Conservation (phyloP, 1,140 invertebrate genomes). For the Drosophila serrata region DNA sequence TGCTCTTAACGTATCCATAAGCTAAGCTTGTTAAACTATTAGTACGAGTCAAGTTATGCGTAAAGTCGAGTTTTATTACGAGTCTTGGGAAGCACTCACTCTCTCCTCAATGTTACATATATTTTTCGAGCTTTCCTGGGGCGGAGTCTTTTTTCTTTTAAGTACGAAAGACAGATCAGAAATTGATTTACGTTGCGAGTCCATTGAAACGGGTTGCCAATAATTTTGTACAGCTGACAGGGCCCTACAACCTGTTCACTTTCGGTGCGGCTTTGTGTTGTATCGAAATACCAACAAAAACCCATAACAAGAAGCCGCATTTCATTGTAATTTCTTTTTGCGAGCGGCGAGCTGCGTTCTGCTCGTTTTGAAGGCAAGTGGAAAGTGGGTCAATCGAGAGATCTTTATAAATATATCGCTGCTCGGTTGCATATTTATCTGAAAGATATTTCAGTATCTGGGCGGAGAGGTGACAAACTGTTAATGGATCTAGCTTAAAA, state of each 20-base stretch:
- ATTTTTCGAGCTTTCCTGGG: conserved; percentile 12
- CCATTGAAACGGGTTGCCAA: conserved; percentile 33
- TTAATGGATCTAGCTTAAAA: conserved; percentile 60
- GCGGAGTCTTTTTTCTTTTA: neutral
- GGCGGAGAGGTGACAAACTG: conserved; percentile 48
- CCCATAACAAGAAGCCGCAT: conserved; percentile 46
- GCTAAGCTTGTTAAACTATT: neutral
- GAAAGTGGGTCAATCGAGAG: conserved; percentile 65
- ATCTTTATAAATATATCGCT: conserved; percentile 53
- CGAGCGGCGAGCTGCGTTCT: conserved; percentile 37
- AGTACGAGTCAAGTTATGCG: neutral
- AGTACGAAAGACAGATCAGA: conserved; percentile 12
- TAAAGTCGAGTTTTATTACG: neutral
- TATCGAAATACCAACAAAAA: conserved; percentile 16
- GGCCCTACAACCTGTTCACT: conserved; percentile 53
- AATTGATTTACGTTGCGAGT: conserved; percentile 30
- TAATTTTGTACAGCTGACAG: conserved; percentile 25
- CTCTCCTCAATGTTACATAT: conserved; percentile 17
- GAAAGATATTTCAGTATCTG: conserved; percentile 48
- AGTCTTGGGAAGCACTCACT: neutral
- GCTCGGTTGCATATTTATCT: conserved; percentile 57
- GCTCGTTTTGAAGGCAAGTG: conserved; percentile 29
- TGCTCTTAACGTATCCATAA: conserved; percentile 10
- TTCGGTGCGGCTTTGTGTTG: conserved; percentile 33
- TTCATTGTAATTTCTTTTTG: conserved; percentile 58